Percentiles rank a stretch among this genome's conserved stretches.
Conservation (phyloP, 2,888 invertebrate species). For the Dynastes grantii region DNA sequence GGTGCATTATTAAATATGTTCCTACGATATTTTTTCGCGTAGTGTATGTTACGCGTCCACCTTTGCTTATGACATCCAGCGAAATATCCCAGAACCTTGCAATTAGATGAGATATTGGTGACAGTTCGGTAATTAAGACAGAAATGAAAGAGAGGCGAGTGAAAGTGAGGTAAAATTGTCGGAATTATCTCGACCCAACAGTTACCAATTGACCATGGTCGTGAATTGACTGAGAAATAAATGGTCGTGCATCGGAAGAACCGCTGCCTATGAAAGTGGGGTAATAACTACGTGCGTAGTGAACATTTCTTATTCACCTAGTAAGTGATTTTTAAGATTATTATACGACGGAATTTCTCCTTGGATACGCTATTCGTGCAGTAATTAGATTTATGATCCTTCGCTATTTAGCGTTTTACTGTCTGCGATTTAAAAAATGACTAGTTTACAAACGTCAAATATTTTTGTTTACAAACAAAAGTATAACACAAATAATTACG, state of each 20-base stretch:
- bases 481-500: no score
- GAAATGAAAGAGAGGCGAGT: slow-evolving; percentile 33
- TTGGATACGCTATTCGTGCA: no score
- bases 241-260: not conserved
- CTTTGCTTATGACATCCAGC: not conserved
- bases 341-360: not conserved
- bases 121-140: not conserved
- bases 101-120: not conserved
- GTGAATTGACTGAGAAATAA: slow-evolving; percentile 26
- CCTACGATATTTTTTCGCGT: not conserved
- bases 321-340: slow-evolving; percentile 15
- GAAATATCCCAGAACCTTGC: no score
- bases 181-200: slow-evolving; percentile 16
- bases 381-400: no score
- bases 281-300: not conserved
- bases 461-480: not conserved
- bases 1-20: slow-evolving; percentile 25
- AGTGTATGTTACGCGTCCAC: slow-evolving; percentile 5
- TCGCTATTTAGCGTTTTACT: not conserved
- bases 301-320: slow-evolving; percentile 8
- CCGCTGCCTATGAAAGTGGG: slow-evolving; percentile 4
- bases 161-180: slow-evolving; percentile 39
- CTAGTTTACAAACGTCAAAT: not conserved
- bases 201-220: slow-evolving; percentile 46
- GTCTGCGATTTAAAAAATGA: not conserved